phyloP scores from a whole-genome alignment of 2,888 invertebrate genomes.

The Cheilosia scutellata region DNA sequence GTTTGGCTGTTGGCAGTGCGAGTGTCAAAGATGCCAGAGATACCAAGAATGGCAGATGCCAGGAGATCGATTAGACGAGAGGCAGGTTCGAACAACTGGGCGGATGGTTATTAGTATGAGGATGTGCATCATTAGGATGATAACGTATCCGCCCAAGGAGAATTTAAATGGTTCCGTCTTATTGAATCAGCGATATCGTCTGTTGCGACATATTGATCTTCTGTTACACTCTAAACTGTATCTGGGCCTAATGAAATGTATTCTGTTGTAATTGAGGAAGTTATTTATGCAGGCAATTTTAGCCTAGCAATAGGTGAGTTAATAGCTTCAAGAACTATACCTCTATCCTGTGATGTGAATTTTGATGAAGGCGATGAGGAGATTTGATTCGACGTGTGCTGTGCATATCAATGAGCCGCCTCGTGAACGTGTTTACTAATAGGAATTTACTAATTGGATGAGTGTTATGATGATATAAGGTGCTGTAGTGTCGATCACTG shows the following conservation, averaged over 20 bases:
- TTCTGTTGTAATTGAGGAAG: conserved; percentile 5
- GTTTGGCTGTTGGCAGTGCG: neutral
- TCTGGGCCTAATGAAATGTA: neutral
- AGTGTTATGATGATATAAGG: conserved; percentile 6
- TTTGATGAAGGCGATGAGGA: conserved; percentile 6
- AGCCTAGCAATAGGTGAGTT: neutral
- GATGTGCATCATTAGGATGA: conserved; percentile 1
- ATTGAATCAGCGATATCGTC: conserved; percentile 1
- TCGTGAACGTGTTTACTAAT: conserved; percentile 16
- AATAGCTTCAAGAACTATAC: conserved; percentile 10
- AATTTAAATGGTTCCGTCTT: neutral
- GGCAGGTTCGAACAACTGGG: neutral
- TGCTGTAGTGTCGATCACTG: neutral
- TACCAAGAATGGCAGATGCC: conserved; percentile 11
- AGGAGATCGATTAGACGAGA: neutral
- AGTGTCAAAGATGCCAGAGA: conserved; percentile 6
- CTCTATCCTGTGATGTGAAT: conserved; percentile 14
- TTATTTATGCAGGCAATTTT: neutral
- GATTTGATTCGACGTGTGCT: conserved; percentile 12
- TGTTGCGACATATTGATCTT: conserved; percentile 1
- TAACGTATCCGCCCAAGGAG: conserved; percentile 15
- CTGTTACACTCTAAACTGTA: neutral
- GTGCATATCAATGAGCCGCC: conserved; percentile 31
- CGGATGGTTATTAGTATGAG: neutral
- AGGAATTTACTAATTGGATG: neutral